Percentiles rank a stretch among this genome's conserved stretches.
Evolutionary conservation across 2,888 invertebrate species (phyloP).

Genomic region (Agrotis segetum): DNA sequence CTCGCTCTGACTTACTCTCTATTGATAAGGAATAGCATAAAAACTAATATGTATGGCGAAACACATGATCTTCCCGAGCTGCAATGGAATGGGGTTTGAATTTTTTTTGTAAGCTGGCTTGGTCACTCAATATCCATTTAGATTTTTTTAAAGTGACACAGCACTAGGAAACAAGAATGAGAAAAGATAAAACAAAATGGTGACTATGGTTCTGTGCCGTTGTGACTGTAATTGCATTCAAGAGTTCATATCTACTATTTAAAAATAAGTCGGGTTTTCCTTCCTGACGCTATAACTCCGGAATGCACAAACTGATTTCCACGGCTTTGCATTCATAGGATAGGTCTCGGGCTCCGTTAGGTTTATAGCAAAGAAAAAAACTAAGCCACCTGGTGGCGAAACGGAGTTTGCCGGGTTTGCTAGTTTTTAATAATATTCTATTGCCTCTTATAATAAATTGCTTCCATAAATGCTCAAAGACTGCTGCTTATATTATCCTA

Average conservation of each 20-base stretch:
- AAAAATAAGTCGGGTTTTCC: too few species aligned
- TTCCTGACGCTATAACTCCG: too few species aligned
- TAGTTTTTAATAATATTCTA: too few species aligned
- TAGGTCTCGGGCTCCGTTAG: too few species aligned
- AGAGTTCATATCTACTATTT: too few species aligned
- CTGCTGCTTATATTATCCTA: slow-evolving; percentile 6
- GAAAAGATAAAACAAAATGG: background rate
- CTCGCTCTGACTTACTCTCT: slow-evolving; percentile 83
- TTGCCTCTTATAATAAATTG: background rate
- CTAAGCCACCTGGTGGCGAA: too few species aligned
- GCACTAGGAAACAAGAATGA: background rate
- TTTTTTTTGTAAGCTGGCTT: background rate
- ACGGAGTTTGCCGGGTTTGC: too few species aligned
- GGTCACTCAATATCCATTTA: background rate
- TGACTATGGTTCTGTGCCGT: background rate
- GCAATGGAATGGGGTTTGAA: background rate
- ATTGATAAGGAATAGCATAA: slow-evolving; percentile 79
- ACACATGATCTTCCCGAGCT: background rate
- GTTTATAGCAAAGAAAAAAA: too few species aligned
- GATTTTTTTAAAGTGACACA: background rate
- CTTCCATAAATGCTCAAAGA: slow-evolving; percentile 22
- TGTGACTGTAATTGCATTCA: background rate
- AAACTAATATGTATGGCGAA: background rate
- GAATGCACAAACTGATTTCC: too few species aligned
- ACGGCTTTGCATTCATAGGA: too few species aligned